Conservation (phyloP, 2,888 invertebrate species). For the Stomorhina lunata region DNA sequence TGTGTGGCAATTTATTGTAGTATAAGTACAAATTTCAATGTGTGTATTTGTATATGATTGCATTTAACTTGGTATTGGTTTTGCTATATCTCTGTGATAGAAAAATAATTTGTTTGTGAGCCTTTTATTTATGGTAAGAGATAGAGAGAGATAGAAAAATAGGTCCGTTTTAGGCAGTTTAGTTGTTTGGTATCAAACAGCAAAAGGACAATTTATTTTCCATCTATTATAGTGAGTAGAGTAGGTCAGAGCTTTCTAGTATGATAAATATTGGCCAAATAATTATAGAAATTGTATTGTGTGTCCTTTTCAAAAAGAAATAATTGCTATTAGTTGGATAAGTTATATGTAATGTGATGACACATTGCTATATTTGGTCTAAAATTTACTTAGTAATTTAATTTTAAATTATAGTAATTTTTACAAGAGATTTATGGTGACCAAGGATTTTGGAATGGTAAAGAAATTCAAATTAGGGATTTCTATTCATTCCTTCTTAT, state of each 20-base stretch:
- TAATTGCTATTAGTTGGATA: neutral
- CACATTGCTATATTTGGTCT: no score
- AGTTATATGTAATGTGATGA: neutral
- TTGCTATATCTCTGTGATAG: no score
- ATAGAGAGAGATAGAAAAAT: no score
- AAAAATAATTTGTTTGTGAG: neutral
- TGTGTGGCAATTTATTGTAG: neutral
- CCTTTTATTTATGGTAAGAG: no score
- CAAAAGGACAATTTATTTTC: slow-evolving; percentile 25
- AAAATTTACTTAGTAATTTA: no score
- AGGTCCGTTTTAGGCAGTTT: neutral
- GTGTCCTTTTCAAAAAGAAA: neutral
- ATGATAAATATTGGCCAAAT: slow-evolving; percentile 12
- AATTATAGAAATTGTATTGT: slow-evolving; percentile 10
- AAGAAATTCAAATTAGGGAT: no score
- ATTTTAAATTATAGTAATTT: no score
- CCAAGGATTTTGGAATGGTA: no score
- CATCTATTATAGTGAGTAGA: neutral
- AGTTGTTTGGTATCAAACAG: slow-evolving; percentile 2
- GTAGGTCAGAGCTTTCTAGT: slow-evolving; percentile 9
- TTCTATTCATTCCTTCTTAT: no score
- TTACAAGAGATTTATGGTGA: no score
- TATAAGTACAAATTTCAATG: no score
- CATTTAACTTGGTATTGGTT: neutral
- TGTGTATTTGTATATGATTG: neutral